phyloP scores from a whole-genome alignment of 2,797 vertebrate genomes.

The Pterois miles region DNA sequence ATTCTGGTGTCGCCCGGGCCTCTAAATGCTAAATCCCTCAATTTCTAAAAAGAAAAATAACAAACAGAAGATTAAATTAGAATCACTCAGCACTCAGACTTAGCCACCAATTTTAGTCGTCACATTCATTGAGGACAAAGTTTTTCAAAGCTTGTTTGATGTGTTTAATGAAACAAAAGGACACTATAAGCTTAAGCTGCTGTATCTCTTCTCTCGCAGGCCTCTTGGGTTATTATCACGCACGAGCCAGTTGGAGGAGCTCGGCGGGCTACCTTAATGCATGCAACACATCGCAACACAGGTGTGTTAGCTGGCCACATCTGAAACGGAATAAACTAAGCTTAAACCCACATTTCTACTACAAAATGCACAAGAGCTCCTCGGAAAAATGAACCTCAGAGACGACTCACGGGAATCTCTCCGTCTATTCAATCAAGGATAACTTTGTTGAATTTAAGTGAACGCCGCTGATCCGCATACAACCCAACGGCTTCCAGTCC shows the following conservation, averaged over 20 bases:
- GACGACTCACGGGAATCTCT: background rate
- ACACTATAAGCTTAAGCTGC: slow-evolving; percentile 13
- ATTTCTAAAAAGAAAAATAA: background rate
- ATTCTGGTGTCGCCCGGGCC: no score
- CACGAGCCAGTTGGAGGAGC: slow-evolving; percentile 51
- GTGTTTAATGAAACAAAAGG: slow-evolving; percentile 61
- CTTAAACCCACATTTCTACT: background rate
- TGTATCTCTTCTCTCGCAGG: slow-evolving; percentile 22
- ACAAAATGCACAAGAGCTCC: background rate
- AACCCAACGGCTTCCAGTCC: slow-evolving; percentile 70
- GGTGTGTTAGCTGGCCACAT: slow-evolving; percentile 23
- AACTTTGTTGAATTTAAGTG: slow-evolving; percentile 23
- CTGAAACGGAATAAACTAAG: slow-evolving; percentile 29
- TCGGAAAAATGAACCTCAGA: background rate
- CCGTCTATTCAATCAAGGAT: slow-evolving; percentile 4
- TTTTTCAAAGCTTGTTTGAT: slow-evolving; percentile 44
- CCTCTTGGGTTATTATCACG: slow-evolving; percentile 64
- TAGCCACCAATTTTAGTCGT: no score
- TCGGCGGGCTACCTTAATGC: slow-evolving; percentile 10
- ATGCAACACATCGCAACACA: slow-evolving; percentile 24
- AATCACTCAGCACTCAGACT: slow-evolving; percentile 43
- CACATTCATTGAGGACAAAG: slow-evolving; percentile 45
- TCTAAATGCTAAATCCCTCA: background rate
- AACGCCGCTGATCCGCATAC: slow-evolving; percentile 36
- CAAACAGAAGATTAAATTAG: slow-evolving; percentile 36